Evolutionary conservation across 1,140 invertebrate species (phyloP), one percentile per base, ranked within the genome.

Genomic region (Campoletis sonorensis): DNA sequence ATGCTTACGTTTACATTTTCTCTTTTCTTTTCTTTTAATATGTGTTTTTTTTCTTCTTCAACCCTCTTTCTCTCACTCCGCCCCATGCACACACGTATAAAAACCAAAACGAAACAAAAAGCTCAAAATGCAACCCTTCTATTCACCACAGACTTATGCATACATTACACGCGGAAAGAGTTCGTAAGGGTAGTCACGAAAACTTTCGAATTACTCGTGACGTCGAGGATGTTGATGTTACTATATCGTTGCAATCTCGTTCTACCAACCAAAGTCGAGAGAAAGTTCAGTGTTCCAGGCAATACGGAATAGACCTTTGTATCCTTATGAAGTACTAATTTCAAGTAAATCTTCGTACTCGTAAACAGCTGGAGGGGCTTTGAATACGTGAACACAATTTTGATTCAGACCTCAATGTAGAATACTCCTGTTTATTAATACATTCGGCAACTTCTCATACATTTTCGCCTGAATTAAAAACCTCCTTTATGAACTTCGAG

Each of bases 1-100:
- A 88, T 91, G 90, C 89, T 91, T 89, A 70, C 26, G 10, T 70
- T 70, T 16, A 37, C 67, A 70, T 70, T 70, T 27, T 33, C 67
- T 70, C 21, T 64, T 64, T 64, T 26, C 8, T 26, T 64, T 61
- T 61, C 10, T 33, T 2, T 45, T 45, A 45, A 37, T 4, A 37
- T 4, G 10, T 4, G 10, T n/a, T n/a, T 45, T 4, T n/a, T 23
- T n/a, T 58, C 21, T 21, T 10, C 54, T 58, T 58, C 54, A 58
- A 58, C 54, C 54, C 54, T 23, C 54, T 54, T 4, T 7, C 51
- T n/a, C 61, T 23, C 21, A 7, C 61, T 27, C 23, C 23, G 4
- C 23, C 61, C 23, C 61, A 11, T 27, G 23, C 10, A 26, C 15
- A 23, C 23, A 23, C 26, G 1, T 27, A 67, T 67, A 7, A 27